Evolutionary conservation across 1,140 invertebrate genomes (phyloP), one percentile per base, ranked within the genome.

Genomic region (Hormaphis cornu): DNA sequence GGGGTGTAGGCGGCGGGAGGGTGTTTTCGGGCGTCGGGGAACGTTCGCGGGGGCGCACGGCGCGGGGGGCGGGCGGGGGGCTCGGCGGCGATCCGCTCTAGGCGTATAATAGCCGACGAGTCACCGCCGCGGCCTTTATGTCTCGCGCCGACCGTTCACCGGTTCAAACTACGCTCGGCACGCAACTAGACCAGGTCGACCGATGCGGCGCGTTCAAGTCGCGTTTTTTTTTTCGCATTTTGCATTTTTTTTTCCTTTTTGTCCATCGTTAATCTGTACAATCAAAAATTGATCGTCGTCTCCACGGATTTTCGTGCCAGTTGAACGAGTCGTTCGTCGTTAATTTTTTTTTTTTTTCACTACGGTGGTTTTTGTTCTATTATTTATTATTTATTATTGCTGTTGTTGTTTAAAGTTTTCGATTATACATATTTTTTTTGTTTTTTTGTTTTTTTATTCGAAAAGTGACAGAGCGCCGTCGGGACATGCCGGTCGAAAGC

Each of bases 41-140:
- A 2, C 40, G 61, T 3, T 42, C 14, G 58, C 18, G 37, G 58
- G 26, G 58, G 26, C 8, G 16, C 1, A 6, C 9, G 18, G 20
- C 9, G 35, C 22, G 16, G 54, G 30, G 7, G 26, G 5, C 8
- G 37, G 40, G 3, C 20, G 28, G 58, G 3, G 58, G 42, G 4
- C 42, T n/a, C 12, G 44, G 61, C 16, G 61, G 61, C 20, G 61
- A 28, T 50, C 50, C 44, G 61, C 61, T 48, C 59, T 66, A 66
- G 61, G 61, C 50, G 61, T 66, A n/a, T n/a, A 66, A 66, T 66
- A 66, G 44, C 44, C 58, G 58, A 46, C 61, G 61, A 66, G 42
- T 46, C 42, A n/a, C 18, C 42, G 42, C 42, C 61, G 35, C 61
- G 46, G 61, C 61, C 61, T 66, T 50, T 66, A 35, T 66, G 61